Conservation (phyloP, 2,888 invertebrate genomes). For the Entomobrya multifasciata region DNA sequence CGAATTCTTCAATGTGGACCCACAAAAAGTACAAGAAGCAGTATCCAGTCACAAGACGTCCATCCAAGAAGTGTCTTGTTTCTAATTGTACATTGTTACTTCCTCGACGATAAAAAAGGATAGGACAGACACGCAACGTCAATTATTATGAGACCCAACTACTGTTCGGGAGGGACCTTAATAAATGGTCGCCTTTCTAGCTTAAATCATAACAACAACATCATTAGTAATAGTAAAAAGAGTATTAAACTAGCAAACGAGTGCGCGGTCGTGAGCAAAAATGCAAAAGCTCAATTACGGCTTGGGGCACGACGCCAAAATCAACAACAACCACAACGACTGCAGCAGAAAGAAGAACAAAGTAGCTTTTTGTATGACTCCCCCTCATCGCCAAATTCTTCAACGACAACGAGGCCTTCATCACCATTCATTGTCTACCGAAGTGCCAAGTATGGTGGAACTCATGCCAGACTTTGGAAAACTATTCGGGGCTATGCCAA, state of each 20-base stretch:
- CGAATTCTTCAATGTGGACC: slow-evolving; percentile 47
- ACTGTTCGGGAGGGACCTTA: slow-evolving; percentile 37
- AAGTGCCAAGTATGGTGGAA: slow-evolving; percentile 53
- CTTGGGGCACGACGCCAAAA: neutral
- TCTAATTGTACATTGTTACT: slow-evolving; percentile 28
- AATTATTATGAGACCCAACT: slow-evolving; percentile 35
- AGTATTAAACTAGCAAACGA: neutral
- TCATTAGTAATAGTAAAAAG: neutral
- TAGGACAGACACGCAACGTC: neutral
- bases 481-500: slow-evolving; percentile 49
- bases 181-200: neutral
- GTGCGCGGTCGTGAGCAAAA: neutral
- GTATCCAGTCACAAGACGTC: slow-evolving; percentile 36
- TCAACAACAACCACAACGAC: no score
- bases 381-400: neutral
- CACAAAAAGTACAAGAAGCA: neutral
- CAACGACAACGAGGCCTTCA: neutral
- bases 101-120: slow-evolving; percentile 49
- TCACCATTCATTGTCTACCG: slow-evolving; percentile 60
- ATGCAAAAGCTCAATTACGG: neutral
- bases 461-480: slow-evolving; percentile 52
- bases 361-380: neutral
- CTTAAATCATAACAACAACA: slow-evolving; percentile 4
- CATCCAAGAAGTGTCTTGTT: slow-evolving; percentile 13
- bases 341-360: neutral